Evolutionary conservation across 2,797 vertebrate species (phyloP).

Genomic region (Hydrocynus forskahlii): DNA sequence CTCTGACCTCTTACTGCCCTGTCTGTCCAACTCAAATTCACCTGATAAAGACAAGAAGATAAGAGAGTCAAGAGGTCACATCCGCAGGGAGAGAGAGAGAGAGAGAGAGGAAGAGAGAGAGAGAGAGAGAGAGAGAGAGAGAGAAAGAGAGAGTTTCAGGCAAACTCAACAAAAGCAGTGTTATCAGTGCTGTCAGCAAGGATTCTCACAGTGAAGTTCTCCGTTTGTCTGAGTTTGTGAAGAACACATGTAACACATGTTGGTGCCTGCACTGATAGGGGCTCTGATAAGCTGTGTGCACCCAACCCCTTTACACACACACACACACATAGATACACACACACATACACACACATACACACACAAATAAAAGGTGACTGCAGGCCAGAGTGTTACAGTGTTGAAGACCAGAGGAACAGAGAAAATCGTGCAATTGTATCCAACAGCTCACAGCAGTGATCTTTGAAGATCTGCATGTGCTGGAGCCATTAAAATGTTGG

Average conservation of each 20-base stretch:
- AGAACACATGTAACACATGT: constrained; percentile 47
- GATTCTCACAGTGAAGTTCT: constrained; percentile 43
- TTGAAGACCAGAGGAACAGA: constrained; percentile 22
- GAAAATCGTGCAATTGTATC: no score
- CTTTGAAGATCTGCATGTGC: neutral
- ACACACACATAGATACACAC: neutral
- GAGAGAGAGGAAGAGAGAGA: neutral
- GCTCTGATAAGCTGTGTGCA: constrained; percentile 17
- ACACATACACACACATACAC: constrained; percentile 2
- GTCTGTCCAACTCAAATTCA: constrained; percentile 53
- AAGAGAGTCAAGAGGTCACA: constrained; percentile 49
- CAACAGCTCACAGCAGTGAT: no score
- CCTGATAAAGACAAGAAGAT: constrained; percentile 54
- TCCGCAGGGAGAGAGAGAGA: constrained; percentile 31
- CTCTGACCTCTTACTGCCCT: constrained; percentile 51
- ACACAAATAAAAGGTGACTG: constrained; percentile 5
- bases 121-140: constrained; percentile 24
- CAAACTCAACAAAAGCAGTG: constrained; percentile 16
- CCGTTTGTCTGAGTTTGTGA: constrained; percentile 36
- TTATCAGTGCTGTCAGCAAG: constrained; percentile 47
- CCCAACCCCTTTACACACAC: neutral
- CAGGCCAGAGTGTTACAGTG: constrained; percentile 18
- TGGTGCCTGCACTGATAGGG: constrained; percentile 30
- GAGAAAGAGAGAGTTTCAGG: constrained; percentile 11
- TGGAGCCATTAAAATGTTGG: constrained; percentile 5